Percentiles rank a stretch among this genome's conserved stretches.
phyloP scores from a whole-genome alignment of 2,113 vertebrate species.

The Pteropus alecto region DNA sequence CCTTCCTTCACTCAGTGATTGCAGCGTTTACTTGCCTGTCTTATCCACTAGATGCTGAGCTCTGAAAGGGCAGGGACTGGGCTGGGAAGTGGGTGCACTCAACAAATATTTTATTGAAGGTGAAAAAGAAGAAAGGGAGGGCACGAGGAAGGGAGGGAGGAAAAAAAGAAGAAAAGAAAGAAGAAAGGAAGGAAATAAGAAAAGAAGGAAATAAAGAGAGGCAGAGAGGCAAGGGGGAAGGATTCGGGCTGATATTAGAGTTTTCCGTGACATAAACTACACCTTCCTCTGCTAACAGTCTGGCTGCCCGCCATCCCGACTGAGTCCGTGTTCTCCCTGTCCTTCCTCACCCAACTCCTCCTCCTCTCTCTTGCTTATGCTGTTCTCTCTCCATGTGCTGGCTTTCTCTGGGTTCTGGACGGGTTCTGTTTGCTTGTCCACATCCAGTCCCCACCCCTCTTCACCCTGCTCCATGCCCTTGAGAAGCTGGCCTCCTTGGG shows the following conservation, averaged over 20 bases:
- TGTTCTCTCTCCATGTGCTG: background rate
- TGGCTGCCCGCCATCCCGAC: background rate
- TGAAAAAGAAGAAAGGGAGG: background rate
- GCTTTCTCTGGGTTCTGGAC: background rate
- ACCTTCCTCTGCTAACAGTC: background rate
- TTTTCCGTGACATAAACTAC: background rate
- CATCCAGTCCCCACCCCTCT: no score
- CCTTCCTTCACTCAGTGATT: background rate
- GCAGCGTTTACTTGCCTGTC: background rate
- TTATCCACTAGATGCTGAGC: background rate
- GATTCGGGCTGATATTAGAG: background rate
- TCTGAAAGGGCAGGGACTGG: background rate
- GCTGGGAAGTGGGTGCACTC: background rate
- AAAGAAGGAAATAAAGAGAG: background rate
- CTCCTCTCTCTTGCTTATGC: background rate
- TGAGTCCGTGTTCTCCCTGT: background rate
- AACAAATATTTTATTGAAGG: background rate
- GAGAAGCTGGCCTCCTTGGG: background rate
- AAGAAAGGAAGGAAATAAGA: background rate
- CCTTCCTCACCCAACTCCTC: background rate
- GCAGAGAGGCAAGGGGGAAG: background rate
- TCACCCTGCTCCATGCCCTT: background rate
- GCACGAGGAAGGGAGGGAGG: background rate
- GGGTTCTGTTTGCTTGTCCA: background rate
- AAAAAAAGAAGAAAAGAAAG: background rate